These are phyloP conservation scores for Macrosteles quadrilineatus DNA, from an alignment of 1,140 invertebrate species.

Conservation along the genomic window DNA sequence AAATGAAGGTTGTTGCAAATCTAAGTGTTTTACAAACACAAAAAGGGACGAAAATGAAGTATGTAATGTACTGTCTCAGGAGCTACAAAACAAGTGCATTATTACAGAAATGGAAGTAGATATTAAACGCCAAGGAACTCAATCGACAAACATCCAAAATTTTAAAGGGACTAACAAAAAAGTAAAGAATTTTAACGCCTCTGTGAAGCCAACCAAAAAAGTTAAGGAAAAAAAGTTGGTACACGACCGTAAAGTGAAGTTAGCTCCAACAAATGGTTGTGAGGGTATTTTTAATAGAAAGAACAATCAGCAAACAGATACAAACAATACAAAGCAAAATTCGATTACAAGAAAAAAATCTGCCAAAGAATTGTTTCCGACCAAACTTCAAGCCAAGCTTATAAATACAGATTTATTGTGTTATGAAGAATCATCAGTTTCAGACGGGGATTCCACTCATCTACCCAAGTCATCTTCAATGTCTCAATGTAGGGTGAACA, in stretches of 20 bases:
- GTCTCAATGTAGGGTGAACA: background rate
- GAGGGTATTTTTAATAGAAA: too few species aligned
- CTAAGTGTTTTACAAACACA: background rate
- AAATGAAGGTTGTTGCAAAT: background rate
- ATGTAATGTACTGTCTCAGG: background rate
- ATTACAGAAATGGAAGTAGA: background rate
- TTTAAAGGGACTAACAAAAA: too few species aligned
- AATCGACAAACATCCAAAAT: background rate
- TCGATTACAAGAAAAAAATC: background rate
- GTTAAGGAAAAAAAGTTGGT: too few species aligned
- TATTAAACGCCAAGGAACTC: background rate
- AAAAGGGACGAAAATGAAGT: background rate
- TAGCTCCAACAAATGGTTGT: too few species aligned
- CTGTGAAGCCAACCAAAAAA: background rate
- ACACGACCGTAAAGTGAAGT: too few species aligned
- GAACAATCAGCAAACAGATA: background rate
- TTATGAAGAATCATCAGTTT: background rate
- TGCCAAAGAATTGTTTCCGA: too few species aligned
- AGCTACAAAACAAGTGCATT: background rate
- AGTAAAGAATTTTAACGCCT: too few species aligned
- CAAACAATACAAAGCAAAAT: background rate
- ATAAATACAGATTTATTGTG: background rate
- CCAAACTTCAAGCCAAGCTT: background rate
- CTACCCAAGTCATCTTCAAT: conserved; percentile 1
- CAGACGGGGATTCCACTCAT: background rate